Percentiles rank a stretch among this genome's conserved stretches.
Conservation (phyloP, 2,888 invertebrate genomes). For the Chrysina gloriosa region DNA sequence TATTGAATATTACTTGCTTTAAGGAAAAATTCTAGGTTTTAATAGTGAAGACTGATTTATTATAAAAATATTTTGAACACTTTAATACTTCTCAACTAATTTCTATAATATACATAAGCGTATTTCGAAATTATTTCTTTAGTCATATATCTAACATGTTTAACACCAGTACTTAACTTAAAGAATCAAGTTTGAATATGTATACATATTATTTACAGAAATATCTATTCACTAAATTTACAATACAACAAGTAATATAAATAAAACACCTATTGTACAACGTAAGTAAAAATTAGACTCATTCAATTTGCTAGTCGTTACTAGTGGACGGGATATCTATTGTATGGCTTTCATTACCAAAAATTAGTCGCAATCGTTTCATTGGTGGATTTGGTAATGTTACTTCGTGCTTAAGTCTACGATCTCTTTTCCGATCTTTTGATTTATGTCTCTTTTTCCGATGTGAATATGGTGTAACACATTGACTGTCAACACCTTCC, state of each 20-base stretch:
- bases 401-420: slow-evolving; percentile 60
- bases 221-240: slow-evolving; percentile 9
- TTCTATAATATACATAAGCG: slow-evolving; percentile 28
- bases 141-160: slow-evolving; percentile 8
- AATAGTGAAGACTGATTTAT: slow-evolving; percentile 18
- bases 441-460: slow-evolving; percentile 74
- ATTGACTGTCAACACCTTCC: slow-evolving; percentile 74
- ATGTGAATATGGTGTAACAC: slow-evolving; percentile 68
- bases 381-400: slow-evolving; percentile 76
- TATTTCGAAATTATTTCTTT: slow-evolving; percentile 26
- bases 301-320: slow-evolving; percentile 63
- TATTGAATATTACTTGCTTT: neutral
- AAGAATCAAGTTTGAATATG: neutral
- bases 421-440: slow-evolving; percentile 64
- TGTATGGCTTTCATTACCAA: slow-evolving; percentile 89
- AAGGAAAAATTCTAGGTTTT: slow-evolving; percentile 3
- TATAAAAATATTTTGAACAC: slow-evolving; percentile 31
- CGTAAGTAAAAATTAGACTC: slow-evolving; percentile 18
- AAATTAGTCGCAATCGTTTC: slow-evolving; percentile 87
- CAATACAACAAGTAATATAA: slow-evolving; percentile 38
- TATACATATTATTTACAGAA: neutral
- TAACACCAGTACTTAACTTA: slow-evolving; percentile 20
- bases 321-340: slow-evolving; percentile 87
- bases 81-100: slow-evolving; percentile 25
- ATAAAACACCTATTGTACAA: slow-evolving; percentile 18